Percentiles rank a stretch among this genome's conserved stretches.
phyloP scores from a whole-genome alignment of 2,113 vertebrate genomes.

The Eleginops maclovinus region DNA sequence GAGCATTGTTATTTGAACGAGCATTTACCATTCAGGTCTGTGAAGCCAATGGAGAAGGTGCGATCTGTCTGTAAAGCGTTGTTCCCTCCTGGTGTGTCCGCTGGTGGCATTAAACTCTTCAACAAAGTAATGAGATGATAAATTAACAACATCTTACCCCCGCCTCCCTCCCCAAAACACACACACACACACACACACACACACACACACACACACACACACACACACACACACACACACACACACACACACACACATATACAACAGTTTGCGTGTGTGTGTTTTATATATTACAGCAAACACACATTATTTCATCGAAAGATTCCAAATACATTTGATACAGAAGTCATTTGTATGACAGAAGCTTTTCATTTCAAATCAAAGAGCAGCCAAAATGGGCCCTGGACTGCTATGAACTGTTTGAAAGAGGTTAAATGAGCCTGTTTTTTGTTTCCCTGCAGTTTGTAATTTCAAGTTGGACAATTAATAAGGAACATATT shows the following conservation, averaged over 20 bases:
- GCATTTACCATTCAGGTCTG: slow-evolving; percentile 86
- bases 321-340: background rate
- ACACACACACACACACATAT: too few relatives aligned
- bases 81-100: slow-evolving; percentile 61
- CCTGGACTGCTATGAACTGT: slow-evolving; percentile 17
- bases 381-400: background rate
- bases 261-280: too few relatives aligned
- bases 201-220: too few relatives aligned
- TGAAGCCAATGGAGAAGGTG: slow-evolving; percentile 89
- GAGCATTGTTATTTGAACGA: background rate
- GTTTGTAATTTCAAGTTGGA: slow-evolving; percentile 38
- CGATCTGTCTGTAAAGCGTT: slow-evolving; percentile 64
- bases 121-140: background rate
- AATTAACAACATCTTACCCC: background rate
- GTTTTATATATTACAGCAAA: too few relatives aligned
- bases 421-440: slow-evolving; percentile 3
- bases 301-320: background rate
- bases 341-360: slow-evolving; percentile 7
- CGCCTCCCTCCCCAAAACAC: too few relatives aligned
- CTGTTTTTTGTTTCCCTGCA: slow-evolving; percentile 26
- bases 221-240: too few relatives aligned
- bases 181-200: too few relatives aligned
- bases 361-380: background rate
- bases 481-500: slow-evolving; percentile 16
- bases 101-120: slow-evolving; percentile 87